phyloP scores from a whole-genome alignment of 1,140 invertebrate genomes.

The Helicoverpa armigera region DNA sequence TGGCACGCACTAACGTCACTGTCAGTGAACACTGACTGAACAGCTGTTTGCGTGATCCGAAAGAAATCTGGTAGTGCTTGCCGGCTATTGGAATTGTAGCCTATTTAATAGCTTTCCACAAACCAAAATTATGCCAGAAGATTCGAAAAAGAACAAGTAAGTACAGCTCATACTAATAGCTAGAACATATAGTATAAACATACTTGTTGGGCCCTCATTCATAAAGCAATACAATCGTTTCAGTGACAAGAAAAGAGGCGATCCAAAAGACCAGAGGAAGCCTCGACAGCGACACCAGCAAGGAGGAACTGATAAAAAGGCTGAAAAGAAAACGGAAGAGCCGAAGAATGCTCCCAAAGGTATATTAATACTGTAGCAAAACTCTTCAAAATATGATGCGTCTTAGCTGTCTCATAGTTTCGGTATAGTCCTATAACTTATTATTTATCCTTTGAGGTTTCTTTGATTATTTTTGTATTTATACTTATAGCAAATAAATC shows the following conservation, averaged over 20 bases:
- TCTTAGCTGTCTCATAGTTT: too few relatives aligned
- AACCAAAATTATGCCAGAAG: slow-evolving; percentile 58
- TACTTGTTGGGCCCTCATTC: not conserved
- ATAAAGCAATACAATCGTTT: slow-evolving; percentile 54
- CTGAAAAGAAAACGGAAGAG: slow-evolving; percentile 56
- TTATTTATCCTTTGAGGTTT: too few relatives aligned
- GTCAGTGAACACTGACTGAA: not conserved
- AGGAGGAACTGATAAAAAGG: slow-evolving; percentile 53
- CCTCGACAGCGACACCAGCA: slow-evolving; percentile 65
- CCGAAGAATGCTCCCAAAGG: slow-evolving; percentile 60
- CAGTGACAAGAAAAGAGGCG: slow-evolving; percentile 69
- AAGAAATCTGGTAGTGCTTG: not conserved
- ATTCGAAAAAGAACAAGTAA: slow-evolving; percentile 59
- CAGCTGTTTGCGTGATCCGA: not conserved
- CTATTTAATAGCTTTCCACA: not conserved
- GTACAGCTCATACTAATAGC: slow-evolving; percentile 26
- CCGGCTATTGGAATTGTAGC: slow-evolving; percentile 21
- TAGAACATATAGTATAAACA: too few relatives aligned
- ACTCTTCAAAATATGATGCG: too few relatives aligned
- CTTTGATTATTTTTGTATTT: too few relatives aligned
- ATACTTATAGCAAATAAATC: too few relatives aligned
- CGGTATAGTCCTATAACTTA: too few relatives aligned
- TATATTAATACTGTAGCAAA: slow-evolving; percentile 15
- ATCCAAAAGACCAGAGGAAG: slow-evolving; percentile 76
- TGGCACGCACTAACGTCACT: not conserved